Evolutionary conservation across 2,113 vertebrate species (phyloP).

Genomic region (Chamaetylas fuelleborni): DNA sequence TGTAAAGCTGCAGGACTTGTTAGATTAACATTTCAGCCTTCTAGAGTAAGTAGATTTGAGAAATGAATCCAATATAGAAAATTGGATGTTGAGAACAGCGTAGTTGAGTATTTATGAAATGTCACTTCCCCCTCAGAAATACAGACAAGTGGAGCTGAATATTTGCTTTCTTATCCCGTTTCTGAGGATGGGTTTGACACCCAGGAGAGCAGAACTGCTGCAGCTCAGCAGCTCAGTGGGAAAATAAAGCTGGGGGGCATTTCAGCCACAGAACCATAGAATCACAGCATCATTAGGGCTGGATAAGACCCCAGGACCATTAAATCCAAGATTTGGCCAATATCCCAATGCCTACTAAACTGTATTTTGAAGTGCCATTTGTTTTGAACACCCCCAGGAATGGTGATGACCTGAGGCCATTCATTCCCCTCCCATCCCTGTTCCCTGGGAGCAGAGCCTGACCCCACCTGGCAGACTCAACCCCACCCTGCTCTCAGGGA

Average conservation of each 20-base stretch:
- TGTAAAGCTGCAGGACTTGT: conserved; percentile 32
- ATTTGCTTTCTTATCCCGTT: background rate
- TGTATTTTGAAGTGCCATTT: accelerated
- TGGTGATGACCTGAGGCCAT: background rate
- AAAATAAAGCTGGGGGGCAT: background rate
- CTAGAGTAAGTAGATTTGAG: conserved; percentile 24
- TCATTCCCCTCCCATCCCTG: background rate
- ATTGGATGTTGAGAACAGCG: background rate
- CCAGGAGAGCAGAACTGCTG: background rate
- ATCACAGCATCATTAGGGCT: accelerated
- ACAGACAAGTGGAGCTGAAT: background rate
- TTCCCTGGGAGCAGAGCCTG: background rate
- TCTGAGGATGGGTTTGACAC: background rate
- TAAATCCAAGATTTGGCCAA: background rate
- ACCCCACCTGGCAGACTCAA: background rate
- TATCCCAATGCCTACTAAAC: background rate
- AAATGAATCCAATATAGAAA: conserved; percentile 35
- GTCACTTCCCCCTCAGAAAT: background rate
- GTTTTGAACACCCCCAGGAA: no score
- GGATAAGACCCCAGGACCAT: background rate
- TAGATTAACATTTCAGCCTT: conserved; percentile 35
- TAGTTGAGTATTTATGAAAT: conserved; percentile 26
- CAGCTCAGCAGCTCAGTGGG: background rate
- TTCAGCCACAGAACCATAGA: background rate
- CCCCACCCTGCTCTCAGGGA: background rate